A percentile compares a stretch with the other conserved stretches of the same genome.
These are phyloP conservation scores for Pemphigus obesinymphae DNA, from an alignment of 1,140 invertebrate genomes.

Conservation along the genomic window DNA sequence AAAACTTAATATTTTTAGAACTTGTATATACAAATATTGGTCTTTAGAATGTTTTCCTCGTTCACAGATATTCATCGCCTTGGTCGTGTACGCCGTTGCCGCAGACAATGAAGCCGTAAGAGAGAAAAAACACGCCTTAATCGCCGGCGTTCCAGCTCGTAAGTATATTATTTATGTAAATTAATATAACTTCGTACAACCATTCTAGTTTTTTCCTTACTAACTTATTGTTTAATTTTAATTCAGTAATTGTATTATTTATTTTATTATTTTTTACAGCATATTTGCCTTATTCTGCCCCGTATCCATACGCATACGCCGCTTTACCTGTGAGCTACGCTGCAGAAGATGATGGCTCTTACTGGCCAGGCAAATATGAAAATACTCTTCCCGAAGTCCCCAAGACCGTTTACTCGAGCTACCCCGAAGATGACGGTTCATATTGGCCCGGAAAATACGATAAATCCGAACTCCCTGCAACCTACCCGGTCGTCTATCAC, in stretches of 20 bases:
- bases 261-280: neutral
- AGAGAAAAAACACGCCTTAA: conserved; percentile 34
- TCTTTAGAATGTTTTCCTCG: too few species aligned
- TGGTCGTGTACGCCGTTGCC: conserved; percentile 28
- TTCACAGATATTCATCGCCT: conserved; percentile 14
- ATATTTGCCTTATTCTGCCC: conserved; percentile 10
- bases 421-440: conserved; percentile 44
- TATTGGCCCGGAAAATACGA: conserved; percentile 45
- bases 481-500: neutral
- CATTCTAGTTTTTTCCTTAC: neutral
- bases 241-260: neutral
- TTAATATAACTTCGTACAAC: neutral
- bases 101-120: neutral
- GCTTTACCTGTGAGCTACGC: conserved; percentile 32
- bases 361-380: conserved; percentile 44
- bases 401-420: neutral
- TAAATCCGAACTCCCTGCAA: neutral
- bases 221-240: neutral
- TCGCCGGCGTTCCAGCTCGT: conserved; percentile 1
- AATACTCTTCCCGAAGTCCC: neutral
- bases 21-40: too few species aligned
- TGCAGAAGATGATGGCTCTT: conserved; percentile 45
- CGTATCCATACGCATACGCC: conserved; percentile 25
- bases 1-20: too few species aligned
- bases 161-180: neutral